Base-by-base conservation (phyloP, 2,888 invertebrate genomes). In the Harpalus rubripes region DNA sequence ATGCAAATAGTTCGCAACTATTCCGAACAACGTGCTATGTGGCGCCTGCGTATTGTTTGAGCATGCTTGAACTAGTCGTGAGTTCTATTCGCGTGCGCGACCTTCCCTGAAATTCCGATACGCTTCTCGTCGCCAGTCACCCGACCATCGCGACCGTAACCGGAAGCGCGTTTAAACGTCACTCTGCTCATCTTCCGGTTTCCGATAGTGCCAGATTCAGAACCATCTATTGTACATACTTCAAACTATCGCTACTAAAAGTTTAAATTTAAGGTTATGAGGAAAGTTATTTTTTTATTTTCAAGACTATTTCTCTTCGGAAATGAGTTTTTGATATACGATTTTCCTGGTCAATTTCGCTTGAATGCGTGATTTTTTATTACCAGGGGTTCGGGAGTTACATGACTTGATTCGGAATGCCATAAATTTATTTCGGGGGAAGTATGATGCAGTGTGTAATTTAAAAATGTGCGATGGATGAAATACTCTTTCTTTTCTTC, bases 31-130 rank as follows among this genome's bases (percentile, higher is more conserved):
- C 22, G 59, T 61, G 56, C 32, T 32, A 16, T 32, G 15, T n/a
- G n/a, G 39, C 80, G 61, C 80, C 26, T 80, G 80, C 80, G 80
- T 39, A 59, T 5, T 39, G 15, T 4, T 12, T 22, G 16, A 76
- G 32, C 78, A 56, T 52, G 58, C 78, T 32, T 78, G 78, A 78
- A 78, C 26, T 26, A 22, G 26, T n/a, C 56, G 78, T 58, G 15
- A 26, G 16, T 58, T 78, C 58, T n/a, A 78, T 58, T 22, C 85
- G 79, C 85, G 44, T 65, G 80, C 85, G 59, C 65, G 78, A 79
- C 84, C 84, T 84, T 84, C 78, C 65, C 79, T 32, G 41, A 41
- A 80, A 85, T 85, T 80, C 85, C 85, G 72, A 85, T 85, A 80
- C 85, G 80, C 79, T 79, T 59, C 84, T 15, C 85, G 80, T 56